Percentiles rank a stretch among this genome's conserved stretches.
Conservation (phyloP, 2,888 invertebrate genomes). For the Oscheius onirici region DNA sequence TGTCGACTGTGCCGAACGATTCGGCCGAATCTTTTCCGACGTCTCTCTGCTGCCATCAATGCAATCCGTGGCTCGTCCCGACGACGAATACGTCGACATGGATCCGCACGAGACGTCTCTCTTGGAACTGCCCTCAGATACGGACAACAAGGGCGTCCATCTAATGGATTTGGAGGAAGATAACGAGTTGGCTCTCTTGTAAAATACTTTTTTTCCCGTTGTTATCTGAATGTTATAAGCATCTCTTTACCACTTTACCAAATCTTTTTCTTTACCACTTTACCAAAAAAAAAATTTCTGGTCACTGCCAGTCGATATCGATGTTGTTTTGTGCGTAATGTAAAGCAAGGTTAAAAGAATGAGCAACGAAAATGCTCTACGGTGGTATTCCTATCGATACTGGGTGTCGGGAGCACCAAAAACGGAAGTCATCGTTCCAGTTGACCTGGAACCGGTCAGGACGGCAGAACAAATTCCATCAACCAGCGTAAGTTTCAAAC, state of each 20-base stretch:
- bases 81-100: not conserved
- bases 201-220: not conserved
- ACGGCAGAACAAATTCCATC: constrained; percentile 4
- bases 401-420: not conserved
- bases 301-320: not conserved
- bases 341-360: not conserved
- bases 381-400: constrained; percentile 17
- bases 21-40: constrained; percentile 46
- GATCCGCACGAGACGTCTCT: not conserved
- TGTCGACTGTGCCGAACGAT: constrained; percentile 47
- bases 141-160: no score
- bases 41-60: constrained; percentile 20
- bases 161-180: not conserved
- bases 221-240: not conserved
- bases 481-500: not conserved
- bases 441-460: not conserved
- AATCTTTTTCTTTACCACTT: no score
- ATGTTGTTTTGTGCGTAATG: not conserved
- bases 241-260: not conserved
- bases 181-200: not conserved
- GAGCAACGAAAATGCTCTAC: constrained; percentile 1
- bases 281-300: no score
- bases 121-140: no score
- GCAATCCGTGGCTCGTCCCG: not conserved
- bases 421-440: not conserved